Evolutionary conservation across 2,888 invertebrate genomes (phyloP).

Genomic region (Cantharis lateralis): DNA sequence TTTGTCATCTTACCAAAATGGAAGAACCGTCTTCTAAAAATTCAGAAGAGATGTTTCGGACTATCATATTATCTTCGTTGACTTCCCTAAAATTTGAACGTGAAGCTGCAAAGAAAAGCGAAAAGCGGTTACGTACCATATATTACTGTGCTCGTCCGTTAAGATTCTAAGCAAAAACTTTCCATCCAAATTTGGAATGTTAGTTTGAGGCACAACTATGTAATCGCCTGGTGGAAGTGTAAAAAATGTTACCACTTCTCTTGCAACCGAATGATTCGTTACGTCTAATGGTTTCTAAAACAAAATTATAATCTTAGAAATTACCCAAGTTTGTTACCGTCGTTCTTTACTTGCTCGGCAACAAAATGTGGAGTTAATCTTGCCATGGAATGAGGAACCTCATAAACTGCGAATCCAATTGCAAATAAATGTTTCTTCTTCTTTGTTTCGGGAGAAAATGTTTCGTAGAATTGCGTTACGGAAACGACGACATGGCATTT

Average conservation of each 20-base stretch:
- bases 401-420: slow-evolving; percentile 74
- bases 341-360: slow-evolving; percentile 58
- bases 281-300: slow-evolving; percentile 68
- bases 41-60: slow-evolving; percentile 66
- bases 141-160: slow-evolving; percentile 73
- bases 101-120: not conserved
- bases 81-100: slow-evolving; percentile 66
- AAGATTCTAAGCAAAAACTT: slow-evolving; percentile 73
- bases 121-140: slow-evolving; percentile 59
- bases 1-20: slow-evolving; percentile 56
- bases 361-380: slow-evolving; percentile 66
- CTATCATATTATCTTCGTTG: slow-evolving; percentile 75
- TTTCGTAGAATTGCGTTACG: slow-evolving; percentile 69
- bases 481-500: slow-evolving; percentile 77
- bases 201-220: slow-evolving; percentile 74
- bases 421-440: slow-evolving; percentile 62
- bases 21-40: slow-evolving; percentile 62
- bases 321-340: not conserved
- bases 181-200: slow-evolving; percentile 69
- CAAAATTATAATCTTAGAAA: not conserved
- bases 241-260: slow-evolving; percentile 75
- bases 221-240: slow-evolving; percentile 76
- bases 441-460: slow-evolving; percentile 55
- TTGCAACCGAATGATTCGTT: slow-evolving; percentile 67
- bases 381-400: slow-evolving; percentile 66